phyloP scores from a whole-genome alignment of 2,888 invertebrate genomes.

The Lasioglossum pauxillum region DNA sequence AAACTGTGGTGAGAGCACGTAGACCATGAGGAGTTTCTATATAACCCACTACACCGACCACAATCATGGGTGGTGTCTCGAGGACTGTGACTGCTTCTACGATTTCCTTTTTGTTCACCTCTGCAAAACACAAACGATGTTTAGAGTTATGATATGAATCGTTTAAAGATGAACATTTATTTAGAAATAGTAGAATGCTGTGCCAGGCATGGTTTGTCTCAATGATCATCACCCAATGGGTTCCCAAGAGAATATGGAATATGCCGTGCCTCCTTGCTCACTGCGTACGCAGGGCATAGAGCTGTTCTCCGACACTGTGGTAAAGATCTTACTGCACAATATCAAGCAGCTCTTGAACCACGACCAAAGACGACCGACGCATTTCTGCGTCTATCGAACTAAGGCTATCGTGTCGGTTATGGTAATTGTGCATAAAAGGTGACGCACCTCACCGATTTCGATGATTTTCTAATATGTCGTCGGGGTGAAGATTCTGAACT shows the following conservation, averaged over 20 bases:
- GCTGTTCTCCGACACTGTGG: constrained; percentile 88
- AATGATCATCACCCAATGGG: constrained; percentile 88
- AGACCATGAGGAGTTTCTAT: constrained; percentile 99
- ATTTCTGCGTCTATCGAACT: constrained; percentile 73
- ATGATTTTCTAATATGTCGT: no score
- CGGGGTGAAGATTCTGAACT: no score
- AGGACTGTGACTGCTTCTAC: constrained; percentile 99
- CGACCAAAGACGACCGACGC: constrained; percentile 74
- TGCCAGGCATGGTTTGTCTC: constrained; percentile 90
- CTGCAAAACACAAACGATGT: constrained; percentile 84
- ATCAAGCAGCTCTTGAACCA: constrained; percentile 82
- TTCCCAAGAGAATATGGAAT: constrained; percentile 91
- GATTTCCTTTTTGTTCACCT: constrained; percentile 99
- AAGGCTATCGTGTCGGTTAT: constrained; percentile 71
- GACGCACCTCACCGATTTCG: no score
- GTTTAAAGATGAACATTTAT: background rate
- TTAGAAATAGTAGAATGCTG: constrained; percentile 80
- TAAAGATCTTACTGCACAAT: constrained; percentile 85
- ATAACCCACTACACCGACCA: constrained; percentile 99
- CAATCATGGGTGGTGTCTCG: constrained; percentile 99
- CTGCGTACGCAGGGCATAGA: constrained; percentile 85
- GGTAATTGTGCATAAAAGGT: no score
- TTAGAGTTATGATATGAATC: background rate
- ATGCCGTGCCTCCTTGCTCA: constrained; percentile 88
- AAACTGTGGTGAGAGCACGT: constrained; percentile 97